A percentile compares a stretch with the other conserved stretches of the same genome.
These are phyloP conservation scores for Heliopora coerulea DNA, from an alignment of 92 coral and sea anemone genomes.

Conservation along the genomic window DNA sequence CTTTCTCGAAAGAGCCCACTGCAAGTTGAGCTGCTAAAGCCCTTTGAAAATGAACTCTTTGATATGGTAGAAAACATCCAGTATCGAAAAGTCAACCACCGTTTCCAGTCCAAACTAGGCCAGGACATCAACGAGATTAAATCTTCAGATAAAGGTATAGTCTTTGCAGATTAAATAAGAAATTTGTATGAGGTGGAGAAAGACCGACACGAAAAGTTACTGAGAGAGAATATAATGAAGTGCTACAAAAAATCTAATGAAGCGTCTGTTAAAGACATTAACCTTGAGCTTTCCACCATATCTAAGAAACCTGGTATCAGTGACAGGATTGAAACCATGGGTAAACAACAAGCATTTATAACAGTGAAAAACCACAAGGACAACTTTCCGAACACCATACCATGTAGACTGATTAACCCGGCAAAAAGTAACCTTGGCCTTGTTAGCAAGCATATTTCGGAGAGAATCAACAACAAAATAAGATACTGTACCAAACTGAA, in stretches of 20 bases:
- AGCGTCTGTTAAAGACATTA: slow-evolving; percentile 8
- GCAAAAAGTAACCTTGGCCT: slow-evolving; percentile 45
- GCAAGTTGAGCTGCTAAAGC: no score
- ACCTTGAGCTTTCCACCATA: slow-evolving; percentile 30
- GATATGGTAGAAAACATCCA: no score
- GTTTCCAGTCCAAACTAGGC: no score
- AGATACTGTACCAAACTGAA: slow-evolving; percentile 35
- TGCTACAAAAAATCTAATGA: slow-evolving; percentile 39
- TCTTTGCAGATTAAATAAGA: neutral
- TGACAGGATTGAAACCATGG: slow-evolving; percentile 40
- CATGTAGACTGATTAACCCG: slow-evolving; percentile 48
- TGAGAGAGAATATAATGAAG: slow-evolving; percentile 11
- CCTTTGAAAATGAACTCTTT: no score
- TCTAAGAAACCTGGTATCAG: slow-evolving; percentile 24
- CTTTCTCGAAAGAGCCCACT: no score
- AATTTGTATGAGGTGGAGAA: slow-evolving; percentile 22
- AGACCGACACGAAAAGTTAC: no score
- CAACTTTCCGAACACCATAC: slow-evolving; percentile 41
- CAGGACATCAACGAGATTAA: slow-evolving; percentile 9
- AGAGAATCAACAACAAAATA: slow-evolving; percentile 40
- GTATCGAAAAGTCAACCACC: no score
- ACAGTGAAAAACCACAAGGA: slow-evolving; percentile 5
- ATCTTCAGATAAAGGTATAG: slow-evolving; percentile 15
- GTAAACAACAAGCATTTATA: neutral
- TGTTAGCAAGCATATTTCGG: slow-evolving; percentile 43